phyloP scores from a whole-genome alignment of 2,113 vertebrate genomes.

The Elephas maximus region DNA sequence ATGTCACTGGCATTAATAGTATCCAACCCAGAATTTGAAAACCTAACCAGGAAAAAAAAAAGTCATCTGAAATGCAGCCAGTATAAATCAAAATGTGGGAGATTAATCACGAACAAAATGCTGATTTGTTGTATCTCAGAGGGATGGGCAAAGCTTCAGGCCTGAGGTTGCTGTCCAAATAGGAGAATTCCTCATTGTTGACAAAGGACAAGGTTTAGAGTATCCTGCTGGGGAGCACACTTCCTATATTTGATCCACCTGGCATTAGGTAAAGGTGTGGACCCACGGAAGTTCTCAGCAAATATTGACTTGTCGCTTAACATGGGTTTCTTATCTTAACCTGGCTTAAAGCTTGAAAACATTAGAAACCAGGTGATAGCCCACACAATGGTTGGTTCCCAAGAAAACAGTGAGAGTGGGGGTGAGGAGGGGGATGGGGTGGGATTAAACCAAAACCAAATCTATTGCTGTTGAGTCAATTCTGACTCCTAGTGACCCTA shows the following conservation, averaged over 20 bases:
- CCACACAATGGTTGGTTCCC: not conserved
- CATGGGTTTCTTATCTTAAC: not conserved
- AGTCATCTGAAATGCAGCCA: conserved; percentile 22
- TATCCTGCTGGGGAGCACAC: not conserved
- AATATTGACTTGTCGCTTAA: conserved; percentile 38
- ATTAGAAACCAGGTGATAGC: not conserved
- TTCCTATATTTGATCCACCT: conserved; percentile 19
- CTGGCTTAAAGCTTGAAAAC: conserved; percentile 10
- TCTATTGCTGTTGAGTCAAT: no score
- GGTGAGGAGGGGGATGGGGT: not conserved
- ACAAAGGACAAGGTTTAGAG: not conserved
- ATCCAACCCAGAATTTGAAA: conserved; percentile 56
- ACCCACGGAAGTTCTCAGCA: not conserved
- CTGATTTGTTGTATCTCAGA: not conserved
- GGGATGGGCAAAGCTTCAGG: not conserved
- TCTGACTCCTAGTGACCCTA: no score
- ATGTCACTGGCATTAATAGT: not conserved
- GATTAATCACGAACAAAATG: conserved; percentile 43
- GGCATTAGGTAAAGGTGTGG: not conserved
- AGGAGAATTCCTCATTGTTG: not conserved
- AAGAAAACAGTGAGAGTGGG: not conserved
- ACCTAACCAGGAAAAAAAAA: not conserved
- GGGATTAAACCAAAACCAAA: no score
- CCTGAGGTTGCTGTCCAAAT: not conserved
- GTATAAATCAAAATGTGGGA: conserved; percentile 17